Percentiles rank a stretch among this genome's conserved stretches.
Conservation (phyloP, 2,113 vertebrate species). For the Eleginops maclovinus region DNA sequence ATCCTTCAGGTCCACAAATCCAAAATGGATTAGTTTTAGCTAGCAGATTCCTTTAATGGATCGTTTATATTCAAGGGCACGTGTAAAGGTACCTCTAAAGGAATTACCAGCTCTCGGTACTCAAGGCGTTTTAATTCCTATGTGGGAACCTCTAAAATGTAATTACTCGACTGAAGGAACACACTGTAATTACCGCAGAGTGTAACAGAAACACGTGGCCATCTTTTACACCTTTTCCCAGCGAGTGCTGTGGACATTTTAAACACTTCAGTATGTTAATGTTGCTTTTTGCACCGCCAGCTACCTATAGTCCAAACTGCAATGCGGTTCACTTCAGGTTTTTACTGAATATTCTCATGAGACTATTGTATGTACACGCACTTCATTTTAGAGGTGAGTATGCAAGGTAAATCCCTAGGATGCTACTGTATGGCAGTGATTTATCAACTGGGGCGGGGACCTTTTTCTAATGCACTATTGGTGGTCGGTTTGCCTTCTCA, state of each 20-base stretch:
- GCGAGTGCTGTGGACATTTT: not conserved
- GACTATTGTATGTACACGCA: conserved; percentile 11
- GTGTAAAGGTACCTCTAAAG: conserved; percentile 16
- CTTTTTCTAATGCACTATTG: too few relatives aligned
- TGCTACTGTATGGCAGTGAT: not conserved
- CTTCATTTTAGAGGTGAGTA: conserved; percentile 31
- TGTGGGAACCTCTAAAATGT: conserved; percentile 28
- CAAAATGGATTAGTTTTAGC: not conserved
- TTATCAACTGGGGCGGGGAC: too few relatives aligned
- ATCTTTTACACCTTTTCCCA: conserved; percentile 4
- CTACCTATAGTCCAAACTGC: conserved; percentile 22
- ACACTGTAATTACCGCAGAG: conserved; percentile 35
- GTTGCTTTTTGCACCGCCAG: conserved; percentile 23
- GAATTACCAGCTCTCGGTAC: conserved; percentile 40
- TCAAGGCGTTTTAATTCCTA: conserved; percentile 29
- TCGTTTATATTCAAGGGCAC: not conserved
- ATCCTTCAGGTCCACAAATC: not conserved
- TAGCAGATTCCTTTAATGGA: not conserved
- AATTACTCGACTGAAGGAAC: conserved; percentile 29
- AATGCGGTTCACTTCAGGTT: conserved; percentile 18
- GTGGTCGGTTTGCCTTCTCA: too few relatives aligned
- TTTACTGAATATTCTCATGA: conserved; percentile 5
- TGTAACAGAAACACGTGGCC: conserved; percentile 8
- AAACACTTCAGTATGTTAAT: not conserved
- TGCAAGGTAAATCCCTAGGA: not conserved